Percentiles rank a stretch among this genome's conserved stretches.
These are phyloP conservation scores for Dusona sp. DNA, from an alignment of 2,888 invertebrate genomes.

Conservation along the genomic window DNA sequence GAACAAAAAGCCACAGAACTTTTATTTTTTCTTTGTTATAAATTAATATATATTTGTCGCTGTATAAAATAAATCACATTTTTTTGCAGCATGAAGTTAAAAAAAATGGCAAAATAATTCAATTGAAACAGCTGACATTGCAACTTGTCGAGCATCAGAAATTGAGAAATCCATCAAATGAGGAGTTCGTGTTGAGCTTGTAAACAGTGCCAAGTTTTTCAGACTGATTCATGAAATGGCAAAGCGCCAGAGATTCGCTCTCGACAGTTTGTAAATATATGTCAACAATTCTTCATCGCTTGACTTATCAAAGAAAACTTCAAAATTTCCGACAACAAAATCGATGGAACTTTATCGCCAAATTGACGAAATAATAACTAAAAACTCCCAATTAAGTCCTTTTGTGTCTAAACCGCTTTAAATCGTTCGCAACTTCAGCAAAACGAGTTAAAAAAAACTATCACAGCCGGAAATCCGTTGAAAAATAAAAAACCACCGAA, in stretches of 20 bases:
- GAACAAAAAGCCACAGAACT: no score
- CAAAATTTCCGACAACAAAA: neutral
- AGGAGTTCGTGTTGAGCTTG: neutral
- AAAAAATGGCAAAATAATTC: neutral
- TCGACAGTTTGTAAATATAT: neutral
- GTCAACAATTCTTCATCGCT: neutral
- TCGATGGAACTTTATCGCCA: neutral
- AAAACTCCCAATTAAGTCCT: neutral
- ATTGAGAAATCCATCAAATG: constrained; percentile 7
- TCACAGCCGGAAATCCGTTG: constrained; percentile 1
- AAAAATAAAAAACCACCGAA: neutral
- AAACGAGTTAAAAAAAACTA: neutral
- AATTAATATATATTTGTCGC: no score
- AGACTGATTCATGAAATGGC: constrained; percentile 7
- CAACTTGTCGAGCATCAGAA: neutral
- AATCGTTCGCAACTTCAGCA: neutral
- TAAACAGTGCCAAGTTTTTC: neutral
- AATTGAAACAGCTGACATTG: neutral
- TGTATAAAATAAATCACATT: neutral
- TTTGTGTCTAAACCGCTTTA: neutral
- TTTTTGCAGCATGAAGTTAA: neutral
- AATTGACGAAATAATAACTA: neutral
- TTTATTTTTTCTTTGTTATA: no score
- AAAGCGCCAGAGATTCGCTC: constrained; percentile 5
- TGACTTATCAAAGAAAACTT: neutral